Conservation (phyloP, 1,140 invertebrate species). For the Drosophila grimshawi region DNA sequence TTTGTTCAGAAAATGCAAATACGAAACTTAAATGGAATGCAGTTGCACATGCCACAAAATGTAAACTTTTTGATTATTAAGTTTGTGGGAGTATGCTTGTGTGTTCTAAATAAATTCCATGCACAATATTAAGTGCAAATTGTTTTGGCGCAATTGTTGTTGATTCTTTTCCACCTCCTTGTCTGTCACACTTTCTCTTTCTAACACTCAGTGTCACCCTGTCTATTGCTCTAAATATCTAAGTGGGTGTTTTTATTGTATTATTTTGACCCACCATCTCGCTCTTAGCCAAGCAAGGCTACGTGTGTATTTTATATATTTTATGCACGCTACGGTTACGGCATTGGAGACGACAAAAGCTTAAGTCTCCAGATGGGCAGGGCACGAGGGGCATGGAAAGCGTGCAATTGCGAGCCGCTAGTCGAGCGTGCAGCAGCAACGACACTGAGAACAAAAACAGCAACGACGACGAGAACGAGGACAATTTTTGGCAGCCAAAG, state of each 20-base stretch:
- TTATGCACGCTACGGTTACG: constrained; percentile 63
- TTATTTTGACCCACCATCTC: neutral
- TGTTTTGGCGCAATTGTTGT: constrained; percentile 73
- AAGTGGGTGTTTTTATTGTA: too few species aligned
- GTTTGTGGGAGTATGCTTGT: constrained; percentile 31
- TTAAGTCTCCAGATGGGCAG: constrained; percentile 35
- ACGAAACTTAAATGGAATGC: constrained; percentile 73
- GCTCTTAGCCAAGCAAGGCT: too few species aligned
- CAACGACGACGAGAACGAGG: constrained; percentile 11
- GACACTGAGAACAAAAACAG: too few species aligned
- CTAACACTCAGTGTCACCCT: neutral
- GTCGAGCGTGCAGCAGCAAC: neutral
- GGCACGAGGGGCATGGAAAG: neutral
- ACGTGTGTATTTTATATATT: constrained; percentile 59
- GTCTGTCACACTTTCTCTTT: constrained; percentile 11
- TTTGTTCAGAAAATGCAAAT: constrained; percentile 63
- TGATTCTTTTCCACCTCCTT: constrained; percentile 23
- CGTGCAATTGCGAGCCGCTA: constrained; percentile 7
- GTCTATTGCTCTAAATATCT: neutral
- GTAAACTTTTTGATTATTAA: constrained; percentile 76
- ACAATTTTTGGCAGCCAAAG: constrained; percentile 69
- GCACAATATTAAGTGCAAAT: constrained; percentile 78
- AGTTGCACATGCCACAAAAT: constrained; percentile 50
- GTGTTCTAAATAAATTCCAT: constrained; percentile 63
- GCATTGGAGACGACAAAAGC: constrained; percentile 41